Conservation (phyloP, 1,140 invertebrate genomes). For the Trichonephila clavipes region DNA sequence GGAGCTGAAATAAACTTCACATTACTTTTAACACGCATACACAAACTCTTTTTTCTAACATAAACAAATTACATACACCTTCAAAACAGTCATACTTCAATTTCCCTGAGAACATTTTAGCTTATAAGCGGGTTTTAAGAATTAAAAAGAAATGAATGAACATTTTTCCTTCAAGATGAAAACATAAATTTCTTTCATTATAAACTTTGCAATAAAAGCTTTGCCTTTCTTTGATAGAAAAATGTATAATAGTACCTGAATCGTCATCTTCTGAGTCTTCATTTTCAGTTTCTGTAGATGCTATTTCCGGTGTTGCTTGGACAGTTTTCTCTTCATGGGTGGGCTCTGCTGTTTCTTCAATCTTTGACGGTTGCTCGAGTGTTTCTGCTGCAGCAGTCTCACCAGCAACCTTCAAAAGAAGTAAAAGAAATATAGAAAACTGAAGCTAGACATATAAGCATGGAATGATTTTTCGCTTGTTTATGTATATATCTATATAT, state of each 20-base stretch:
- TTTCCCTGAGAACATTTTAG: neutral
- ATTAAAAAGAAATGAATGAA: neutral
- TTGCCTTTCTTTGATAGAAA: neutral
- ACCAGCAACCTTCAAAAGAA: neutral
- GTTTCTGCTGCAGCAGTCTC: neutral
- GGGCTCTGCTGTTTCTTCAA: neutral
- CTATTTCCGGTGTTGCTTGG: too few relatives aligned
- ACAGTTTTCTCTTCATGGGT: too few relatives aligned
- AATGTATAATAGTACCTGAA: neutral
- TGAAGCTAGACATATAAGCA: too few relatives aligned
- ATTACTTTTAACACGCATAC: too few relatives aligned
- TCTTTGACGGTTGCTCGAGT: neutral
- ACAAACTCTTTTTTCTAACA: too few relatives aligned
- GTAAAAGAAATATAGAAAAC: neutral
- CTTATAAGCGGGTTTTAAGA: neutral
- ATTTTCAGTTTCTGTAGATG: neutral
- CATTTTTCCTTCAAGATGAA: neutral
- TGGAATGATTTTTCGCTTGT: too few relatives aligned
- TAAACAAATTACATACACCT: neutral
- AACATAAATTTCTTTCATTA: too few relatives aligned
- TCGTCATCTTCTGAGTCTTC: neutral
- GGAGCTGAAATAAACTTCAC: too few relatives aligned
- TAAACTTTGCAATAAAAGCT: neutral
- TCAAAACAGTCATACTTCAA: neutral
- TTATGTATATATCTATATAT: too few relatives aligned